A percentile compares a stretch with the other conserved stretches of the same genome.
Evolutionary conservation across 2,888 invertebrate genomes (phyloP).

Genomic region (Macrostomum cliftonense): DNA sequence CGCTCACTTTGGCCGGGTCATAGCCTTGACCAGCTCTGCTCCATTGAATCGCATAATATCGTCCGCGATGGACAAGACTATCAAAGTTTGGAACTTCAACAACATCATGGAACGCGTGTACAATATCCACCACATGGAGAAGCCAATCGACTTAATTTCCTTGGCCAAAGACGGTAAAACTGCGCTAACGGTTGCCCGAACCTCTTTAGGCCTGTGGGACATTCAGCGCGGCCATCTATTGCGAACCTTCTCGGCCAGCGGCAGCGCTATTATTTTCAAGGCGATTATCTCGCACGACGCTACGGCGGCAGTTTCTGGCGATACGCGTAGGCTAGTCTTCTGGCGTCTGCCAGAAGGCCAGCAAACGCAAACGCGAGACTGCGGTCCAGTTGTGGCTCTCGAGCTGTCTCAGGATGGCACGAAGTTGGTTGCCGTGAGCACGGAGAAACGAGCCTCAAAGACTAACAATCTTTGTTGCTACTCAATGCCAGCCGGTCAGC

Average conservation of each 20-base stretch:
- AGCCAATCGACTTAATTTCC: conserved; percentile 69
- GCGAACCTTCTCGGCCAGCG: conserved; percentile 46
- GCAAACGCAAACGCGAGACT: not conserved
- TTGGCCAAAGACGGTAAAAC: conserved; percentile 50
- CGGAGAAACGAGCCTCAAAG: too few relatives aligned
- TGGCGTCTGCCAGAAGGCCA: conserved; percentile 44
- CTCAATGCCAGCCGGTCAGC: too few relatives aligned
- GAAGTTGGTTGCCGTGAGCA: too few relatives aligned
- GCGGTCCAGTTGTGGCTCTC: too few relatives aligned
- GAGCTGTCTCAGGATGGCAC: too few relatives aligned
- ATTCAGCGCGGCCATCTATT: conserved; percentile 62
- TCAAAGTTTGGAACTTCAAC: conserved; percentile 97
- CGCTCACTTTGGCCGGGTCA: conserved; percentile 87
- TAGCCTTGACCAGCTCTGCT: conserved; percentile 67
- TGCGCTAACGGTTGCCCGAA: conserved; percentile 76
- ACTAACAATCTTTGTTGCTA: too few relatives aligned
- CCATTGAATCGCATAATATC: conserved; percentile 55
- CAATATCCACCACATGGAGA: conserved; percentile 53
- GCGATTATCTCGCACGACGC: conserved; percentile 81
- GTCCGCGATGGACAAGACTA: conserved; percentile 85
- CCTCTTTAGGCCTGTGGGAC: conserved; percentile 86
- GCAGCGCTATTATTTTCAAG: conserved; percentile 68
- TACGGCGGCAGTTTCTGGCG: conserved; percentile 68
- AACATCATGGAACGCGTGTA: conserved; percentile 94
- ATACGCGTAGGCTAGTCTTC: conserved; percentile 59